Conservation (phyloP, 2,888 invertebrate species). For the Ormyrus rosae region DNA sequence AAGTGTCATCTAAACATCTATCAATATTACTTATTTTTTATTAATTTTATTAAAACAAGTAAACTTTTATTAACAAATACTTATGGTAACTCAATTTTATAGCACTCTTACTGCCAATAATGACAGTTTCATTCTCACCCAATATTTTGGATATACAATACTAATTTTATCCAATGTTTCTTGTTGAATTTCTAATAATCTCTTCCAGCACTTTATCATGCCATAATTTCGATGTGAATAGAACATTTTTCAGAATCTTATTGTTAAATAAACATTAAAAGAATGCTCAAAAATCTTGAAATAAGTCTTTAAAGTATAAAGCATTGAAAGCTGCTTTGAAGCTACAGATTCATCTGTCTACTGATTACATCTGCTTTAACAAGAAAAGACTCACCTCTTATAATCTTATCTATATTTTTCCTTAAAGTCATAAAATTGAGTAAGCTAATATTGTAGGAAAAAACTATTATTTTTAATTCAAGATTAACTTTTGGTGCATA, state of each 20-base stretch:
- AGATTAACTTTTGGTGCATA: conserved; percentile 10
- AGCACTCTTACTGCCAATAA: neutral
- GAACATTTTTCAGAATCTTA: conserved; percentile 58
- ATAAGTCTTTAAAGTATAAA: conserved; percentile 21
- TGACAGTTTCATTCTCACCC: conserved; percentile 48
- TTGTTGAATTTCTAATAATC: conserved; percentile 59
- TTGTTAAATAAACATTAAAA: neutral
- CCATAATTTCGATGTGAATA: conserved; percentile 61
- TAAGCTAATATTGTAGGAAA: conserved; percentile 20
- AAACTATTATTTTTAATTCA: conserved; percentile 32
- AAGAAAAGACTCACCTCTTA: conserved; percentile 28
- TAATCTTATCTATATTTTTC: conserved; percentile 54
- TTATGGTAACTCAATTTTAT: neutral
- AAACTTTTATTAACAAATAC: neutral
- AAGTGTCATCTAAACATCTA: neutral
- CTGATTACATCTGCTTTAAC: conserved; percentile 37
- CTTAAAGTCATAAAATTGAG: conserved; percentile 47
- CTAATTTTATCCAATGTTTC: conserved; percentile 58
- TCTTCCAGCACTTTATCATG: conserved; percentile 60
- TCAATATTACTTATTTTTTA: neutral
- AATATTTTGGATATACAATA: conserved; percentile 56
- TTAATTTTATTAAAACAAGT: neutral
- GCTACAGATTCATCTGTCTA: conserved; percentile 16
- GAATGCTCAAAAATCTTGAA: conserved; percentile 5
- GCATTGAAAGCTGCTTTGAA: conserved; percentile 8